These are phyloP conservation scores for Rana temporaria DNA, from an alignment of 2,113 vertebrate species.

Conservation along the genomic window DNA sequence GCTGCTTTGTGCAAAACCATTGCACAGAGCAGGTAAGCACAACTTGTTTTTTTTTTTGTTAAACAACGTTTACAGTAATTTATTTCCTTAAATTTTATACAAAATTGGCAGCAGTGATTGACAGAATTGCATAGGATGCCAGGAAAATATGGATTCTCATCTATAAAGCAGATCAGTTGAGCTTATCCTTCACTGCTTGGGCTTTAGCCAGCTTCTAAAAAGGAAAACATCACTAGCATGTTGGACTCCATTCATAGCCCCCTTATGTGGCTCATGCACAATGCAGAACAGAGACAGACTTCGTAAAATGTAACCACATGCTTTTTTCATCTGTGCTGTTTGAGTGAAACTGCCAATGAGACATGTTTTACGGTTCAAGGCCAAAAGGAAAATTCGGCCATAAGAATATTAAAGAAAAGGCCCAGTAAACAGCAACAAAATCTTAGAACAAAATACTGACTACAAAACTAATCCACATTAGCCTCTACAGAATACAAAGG, in stretches of 20 bases:
- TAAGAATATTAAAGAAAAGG: neutral
- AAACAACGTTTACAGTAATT: no score
- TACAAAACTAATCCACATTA: neutral
- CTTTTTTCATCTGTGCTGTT: slow-evolving; percentile 27
- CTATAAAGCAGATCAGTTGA: neutral
- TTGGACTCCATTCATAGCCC: neutral
- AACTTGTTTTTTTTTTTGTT: no score
- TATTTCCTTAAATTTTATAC: no score
- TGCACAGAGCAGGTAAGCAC: no score
- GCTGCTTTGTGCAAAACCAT: no score
- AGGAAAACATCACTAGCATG: neutral
- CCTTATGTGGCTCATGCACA: neutral
- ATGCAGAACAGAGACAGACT: slow-evolving; percentile 3
- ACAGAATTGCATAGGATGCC: neutral
- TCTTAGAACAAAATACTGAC: neutral
- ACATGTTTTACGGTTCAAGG: slow-evolving; percentile 40
- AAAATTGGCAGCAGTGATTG: no score
- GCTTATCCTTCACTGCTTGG: neutral
- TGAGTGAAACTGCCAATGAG: slow-evolving; percentile 17
- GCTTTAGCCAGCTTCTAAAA: neutral
- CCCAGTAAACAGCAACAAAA: neutral
- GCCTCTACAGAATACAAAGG: no score
- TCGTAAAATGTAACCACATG: slow-evolving; percentile 40
- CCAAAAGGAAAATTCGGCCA: slow-evolving; percentile 22
- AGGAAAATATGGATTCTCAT: neutral